Percentiles rank a stretch among this genome's conserved stretches.
Evolutionary conservation across 1,140 invertebrate genomes (phyloP).

Genomic region (Cataglyphis hispanica): DNA sequence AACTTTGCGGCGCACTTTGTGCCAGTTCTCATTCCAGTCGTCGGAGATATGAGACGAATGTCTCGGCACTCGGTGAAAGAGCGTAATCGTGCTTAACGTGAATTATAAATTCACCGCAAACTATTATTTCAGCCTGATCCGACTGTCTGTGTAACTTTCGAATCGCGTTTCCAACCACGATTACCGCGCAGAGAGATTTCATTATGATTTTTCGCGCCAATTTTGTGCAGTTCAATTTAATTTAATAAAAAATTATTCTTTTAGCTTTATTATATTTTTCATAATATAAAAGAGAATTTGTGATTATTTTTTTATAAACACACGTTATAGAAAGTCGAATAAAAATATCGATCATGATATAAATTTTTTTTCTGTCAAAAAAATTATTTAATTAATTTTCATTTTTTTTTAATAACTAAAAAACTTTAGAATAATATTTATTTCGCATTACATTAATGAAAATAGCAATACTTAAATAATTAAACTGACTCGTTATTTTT

Average conservation of each 20-base stretch:
- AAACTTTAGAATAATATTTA: not conserved
- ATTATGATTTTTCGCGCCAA: conserved; percentile 35
- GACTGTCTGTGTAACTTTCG: conserved; percentile 60
- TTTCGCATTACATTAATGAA: not conserved
- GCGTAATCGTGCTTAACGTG: conserved; percentile 59
- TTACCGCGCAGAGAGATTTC: conserved; percentile 36
- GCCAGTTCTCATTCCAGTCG: conserved; percentile 40
- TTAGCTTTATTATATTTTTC: not conserved
- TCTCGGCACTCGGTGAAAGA: conserved; percentile 32
- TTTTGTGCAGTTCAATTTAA: conserved; percentile 35
- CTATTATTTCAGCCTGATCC: conserved; percentile 59
- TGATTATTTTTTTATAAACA: conserved; percentile 1
- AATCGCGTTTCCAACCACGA: conserved; percentile 46
- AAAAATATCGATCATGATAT: not conserved
- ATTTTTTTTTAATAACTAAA: not conserved
- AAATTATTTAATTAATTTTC: not conserved
- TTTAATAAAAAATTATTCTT: conserved; percentile 12
- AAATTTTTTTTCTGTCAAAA: not conserved
- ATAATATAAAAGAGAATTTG: not conserved
- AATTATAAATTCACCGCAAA: conserved; percentile 63
- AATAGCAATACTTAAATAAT: not conserved
- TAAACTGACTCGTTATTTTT: not conserved
- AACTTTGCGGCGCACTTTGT: conserved; percentile 50
- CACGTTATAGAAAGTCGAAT: not conserved
- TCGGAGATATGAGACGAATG: conserved; percentile 44